phyloP scores from a whole-genome alignment of 23 tunicate genomes.

The Halocynthia roretzi region DNA sequence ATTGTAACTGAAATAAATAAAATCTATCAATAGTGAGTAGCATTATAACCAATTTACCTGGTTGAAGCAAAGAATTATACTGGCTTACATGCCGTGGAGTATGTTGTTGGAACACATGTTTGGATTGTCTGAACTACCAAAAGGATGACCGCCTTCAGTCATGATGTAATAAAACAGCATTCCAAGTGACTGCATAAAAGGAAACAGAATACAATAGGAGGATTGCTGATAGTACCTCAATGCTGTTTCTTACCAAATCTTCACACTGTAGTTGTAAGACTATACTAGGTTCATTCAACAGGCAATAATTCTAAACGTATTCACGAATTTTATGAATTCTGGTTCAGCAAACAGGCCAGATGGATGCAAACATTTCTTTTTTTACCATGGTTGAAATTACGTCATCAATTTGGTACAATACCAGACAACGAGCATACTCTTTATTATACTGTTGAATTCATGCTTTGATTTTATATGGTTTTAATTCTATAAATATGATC shows the following conservation, averaged over 20 bases:
- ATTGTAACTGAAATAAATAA: conserved; percentile 31
- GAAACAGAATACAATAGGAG: not conserved
- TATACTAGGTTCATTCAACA: not conserved
- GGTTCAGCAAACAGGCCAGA: no score
- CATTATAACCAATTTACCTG: no score
- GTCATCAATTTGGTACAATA: no score
- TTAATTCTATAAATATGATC: no score
- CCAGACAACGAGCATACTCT: no score
- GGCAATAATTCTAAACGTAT: conserved; percentile 1
- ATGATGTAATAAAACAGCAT: conserved; percentile 67
- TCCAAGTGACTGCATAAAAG: conserved; percentile 51
- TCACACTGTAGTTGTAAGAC: no score
- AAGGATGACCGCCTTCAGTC: conserved; percentile 81
- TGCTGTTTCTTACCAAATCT: not conserved
- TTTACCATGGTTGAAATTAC: no score
- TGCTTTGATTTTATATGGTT: no score
- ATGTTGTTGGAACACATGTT: conserved; percentile 54
- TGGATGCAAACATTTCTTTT: no score
- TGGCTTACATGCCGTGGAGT: conserved; percentile 41
- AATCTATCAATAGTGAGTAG: not conserved
- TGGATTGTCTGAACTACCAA: conserved; percentile 57
- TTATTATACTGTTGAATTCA: no score
- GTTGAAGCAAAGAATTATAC: not conserved
- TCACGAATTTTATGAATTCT: not conserved
- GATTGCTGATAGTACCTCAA: not conserved